phyloP scores from a whole-genome alignment of 2,888 invertebrate genomes.

The Eupithecia abbreviata region DNA sequence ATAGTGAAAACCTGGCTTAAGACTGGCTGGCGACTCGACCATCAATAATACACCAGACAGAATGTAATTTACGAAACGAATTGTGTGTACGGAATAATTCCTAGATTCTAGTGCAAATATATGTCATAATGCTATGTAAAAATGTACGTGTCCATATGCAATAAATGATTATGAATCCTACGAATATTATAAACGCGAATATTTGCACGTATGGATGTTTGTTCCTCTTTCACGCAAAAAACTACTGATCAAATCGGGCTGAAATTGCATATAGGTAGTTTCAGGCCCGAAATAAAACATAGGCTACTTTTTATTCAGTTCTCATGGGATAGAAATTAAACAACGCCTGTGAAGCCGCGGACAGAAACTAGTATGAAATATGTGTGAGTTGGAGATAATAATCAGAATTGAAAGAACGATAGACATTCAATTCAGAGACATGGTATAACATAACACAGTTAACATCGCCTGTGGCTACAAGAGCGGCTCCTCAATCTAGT shows the following conservation, averaged over 20 bases:
- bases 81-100: neutral
- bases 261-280: no score
- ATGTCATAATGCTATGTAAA: no score
- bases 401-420: neutral
- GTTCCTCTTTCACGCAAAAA: no score
- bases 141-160: no score
- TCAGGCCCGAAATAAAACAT: no score
- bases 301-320: no score
- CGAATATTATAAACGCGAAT: no score
- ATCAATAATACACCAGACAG: conserved; percentile 25
- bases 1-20: neutral
- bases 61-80: conserved; percentile 19
- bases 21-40: conserved; percentile 16
- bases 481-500: neutral
- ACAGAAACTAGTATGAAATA: neutral
- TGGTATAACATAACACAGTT: neutral
- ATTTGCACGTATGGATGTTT: no score
- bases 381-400: conserved; percentile 3
- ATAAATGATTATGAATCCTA: no score
- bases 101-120: neutral
- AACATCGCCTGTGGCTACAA: neutral
- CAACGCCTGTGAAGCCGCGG: no score
- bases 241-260: no score
- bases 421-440: neutral
- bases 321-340: no score